Conservation (phyloP, 2,888 invertebrate genomes). For the Sabellastarte sp. region DNA sequence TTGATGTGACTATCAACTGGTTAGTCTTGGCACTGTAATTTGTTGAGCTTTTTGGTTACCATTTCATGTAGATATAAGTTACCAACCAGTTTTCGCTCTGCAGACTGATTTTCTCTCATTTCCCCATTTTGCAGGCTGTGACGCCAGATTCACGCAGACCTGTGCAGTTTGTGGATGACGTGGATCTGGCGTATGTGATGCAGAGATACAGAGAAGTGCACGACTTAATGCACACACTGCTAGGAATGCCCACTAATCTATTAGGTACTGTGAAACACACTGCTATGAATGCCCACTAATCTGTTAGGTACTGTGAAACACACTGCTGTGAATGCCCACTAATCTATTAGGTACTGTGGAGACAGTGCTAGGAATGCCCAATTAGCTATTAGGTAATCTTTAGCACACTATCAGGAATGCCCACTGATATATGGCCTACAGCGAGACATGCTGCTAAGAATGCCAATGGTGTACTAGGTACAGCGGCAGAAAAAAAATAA, state of each 20-base stretch:
- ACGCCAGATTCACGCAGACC: slow-evolving; percentile 84
- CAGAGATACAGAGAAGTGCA: slow-evolving; percentile 96
- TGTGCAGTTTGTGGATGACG: slow-evolving; percentile 88
- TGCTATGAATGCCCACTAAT: neutral
- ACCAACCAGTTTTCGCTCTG: no score
- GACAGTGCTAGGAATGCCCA: neutral
- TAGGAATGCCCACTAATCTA: slow-evolving; percentile 76
- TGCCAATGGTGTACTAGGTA: no score
- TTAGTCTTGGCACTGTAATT: no score
- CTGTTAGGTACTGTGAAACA: slow-evolving; percentile 60
- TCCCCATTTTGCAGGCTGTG: slow-evolving; percentile 76
- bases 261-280: slow-evolving; percentile 49
- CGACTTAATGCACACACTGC: slow-evolving; percentile 84
- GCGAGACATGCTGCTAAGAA: no score
- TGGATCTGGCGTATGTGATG: slow-evolving; percentile 91
- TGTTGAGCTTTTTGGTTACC: no score
- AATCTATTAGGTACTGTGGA: slow-evolving; percentile 58
- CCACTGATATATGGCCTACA: slow-evolving; percentile 57
- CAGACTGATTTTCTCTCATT: no score
- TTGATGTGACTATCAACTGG: no score
- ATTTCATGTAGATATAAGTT: no score
- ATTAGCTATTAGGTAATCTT: neutral
- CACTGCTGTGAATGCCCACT: slow-evolving; percentile 78
- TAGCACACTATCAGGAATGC: slow-evolving; percentile 82
- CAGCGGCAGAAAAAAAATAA: no score